Percentiles rank a stretch among this genome's conserved stretches.
phyloP scores from a whole-genome alignment of 2,888 invertebrate species.

The Corbicula japonica region DNA sequence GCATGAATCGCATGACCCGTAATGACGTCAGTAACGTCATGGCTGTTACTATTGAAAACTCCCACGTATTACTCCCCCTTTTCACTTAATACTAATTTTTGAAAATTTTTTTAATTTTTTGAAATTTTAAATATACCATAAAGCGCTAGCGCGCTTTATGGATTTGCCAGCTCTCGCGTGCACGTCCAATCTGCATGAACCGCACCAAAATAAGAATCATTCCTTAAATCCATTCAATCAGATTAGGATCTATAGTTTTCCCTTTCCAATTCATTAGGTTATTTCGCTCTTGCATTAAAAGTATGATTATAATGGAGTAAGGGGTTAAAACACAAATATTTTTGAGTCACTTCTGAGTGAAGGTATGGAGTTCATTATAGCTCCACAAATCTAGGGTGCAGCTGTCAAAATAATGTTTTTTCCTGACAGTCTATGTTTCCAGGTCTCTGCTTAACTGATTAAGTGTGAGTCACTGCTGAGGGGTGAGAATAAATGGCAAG shows the following conservation, averaged over 20 bases:
- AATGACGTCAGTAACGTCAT: no score
- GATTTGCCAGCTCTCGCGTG: no score
- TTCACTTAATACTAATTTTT: no score
- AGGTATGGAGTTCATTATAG: neutral
- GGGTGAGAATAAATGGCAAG: conserved; percentile 35
- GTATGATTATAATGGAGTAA: neutral
- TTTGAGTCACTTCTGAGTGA: neutral
- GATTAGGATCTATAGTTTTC: neutral
- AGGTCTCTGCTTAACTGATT: conserved; percentile 12
- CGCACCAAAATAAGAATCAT: no score
- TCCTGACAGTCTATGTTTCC: conserved; percentile 8
- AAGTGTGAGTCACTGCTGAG: conserved; percentile 18
- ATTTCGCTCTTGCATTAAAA: neutral
- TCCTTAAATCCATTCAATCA: no score
- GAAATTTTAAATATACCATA: no score
- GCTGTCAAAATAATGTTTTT: conserved; percentile 38
- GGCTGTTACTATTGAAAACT: no score
- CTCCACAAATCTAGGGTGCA: conserved; percentile 14
- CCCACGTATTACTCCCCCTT: no score
- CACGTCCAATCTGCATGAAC: no score
- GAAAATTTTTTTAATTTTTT: no score
- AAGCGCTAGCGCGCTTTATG: no score
- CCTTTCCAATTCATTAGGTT: neutral
- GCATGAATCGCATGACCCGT: no score
- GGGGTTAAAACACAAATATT: neutral